phyloP scores from a whole-genome alignment of 1,140 invertebrate genomes.

The Ostrea denselamellosa region DNA sequence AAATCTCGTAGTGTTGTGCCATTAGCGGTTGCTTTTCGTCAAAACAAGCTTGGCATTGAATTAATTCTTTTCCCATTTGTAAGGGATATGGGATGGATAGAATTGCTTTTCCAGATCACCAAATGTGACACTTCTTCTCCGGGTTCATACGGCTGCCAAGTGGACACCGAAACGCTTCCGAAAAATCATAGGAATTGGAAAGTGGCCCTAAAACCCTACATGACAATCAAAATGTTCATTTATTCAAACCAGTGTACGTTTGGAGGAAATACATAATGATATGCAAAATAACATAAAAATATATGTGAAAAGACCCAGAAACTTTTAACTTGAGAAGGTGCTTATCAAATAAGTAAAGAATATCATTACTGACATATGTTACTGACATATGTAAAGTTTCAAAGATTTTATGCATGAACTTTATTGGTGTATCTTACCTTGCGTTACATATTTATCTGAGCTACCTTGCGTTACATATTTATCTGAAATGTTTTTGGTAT shows the following conservation, averaged over 20 bases:
- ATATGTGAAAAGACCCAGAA: too few species aligned
- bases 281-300: not conserved
- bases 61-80: not conserved
- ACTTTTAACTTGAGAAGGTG: too few species aligned
- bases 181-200: conserved; percentile 91
- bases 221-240: conserved; percentile 8
- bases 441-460: too few species aligned
- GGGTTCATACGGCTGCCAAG: conserved; percentile 90
- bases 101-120: conserved; percentile 79
- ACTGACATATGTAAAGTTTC: too few species aligned
- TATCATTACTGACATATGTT: too few species aligned
- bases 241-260: too few species aligned
- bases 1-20: not conserved
- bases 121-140: conserved; percentile 89
- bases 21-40: not conserved
- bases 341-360: too few species aligned
- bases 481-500: too few species aligned
- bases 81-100: not conserved
- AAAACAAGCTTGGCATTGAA: not conserved
- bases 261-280: conserved; percentile 27
- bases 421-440: too few species aligned
- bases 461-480: too few species aligned
- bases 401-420: too few species aligned
- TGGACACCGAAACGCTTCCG: conserved; percentile 88
- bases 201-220: conserved; percentile 89